Evolutionary conservation across 2,113 vertebrate genomes (phyloP).

Genomic region (Merops nubicus): DNA sequence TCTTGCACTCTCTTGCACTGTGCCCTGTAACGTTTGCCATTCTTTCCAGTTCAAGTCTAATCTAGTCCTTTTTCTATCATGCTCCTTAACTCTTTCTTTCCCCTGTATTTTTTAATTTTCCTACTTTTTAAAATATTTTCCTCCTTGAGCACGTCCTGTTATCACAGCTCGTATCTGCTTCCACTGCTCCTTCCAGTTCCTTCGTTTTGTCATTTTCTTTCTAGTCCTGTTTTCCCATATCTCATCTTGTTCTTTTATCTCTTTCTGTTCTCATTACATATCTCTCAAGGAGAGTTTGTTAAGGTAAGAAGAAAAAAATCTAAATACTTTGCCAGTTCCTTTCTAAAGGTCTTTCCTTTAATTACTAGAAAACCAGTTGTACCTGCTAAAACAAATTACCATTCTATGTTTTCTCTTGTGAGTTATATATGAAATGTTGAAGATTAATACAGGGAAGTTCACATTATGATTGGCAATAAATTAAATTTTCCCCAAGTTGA

Average conservation of each 20-base stretch:
- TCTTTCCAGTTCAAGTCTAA: background rate
- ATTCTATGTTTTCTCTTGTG: background rate
- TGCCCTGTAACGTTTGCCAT: background rate
- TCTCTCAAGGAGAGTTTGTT: background rate
- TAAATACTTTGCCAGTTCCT: background rate
- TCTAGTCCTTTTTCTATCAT: background rate
- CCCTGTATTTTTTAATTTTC: fast-evolving
- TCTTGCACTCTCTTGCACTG: background rate
- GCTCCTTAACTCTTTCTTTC: background rate
- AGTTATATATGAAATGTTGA: background rate
- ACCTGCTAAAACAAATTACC: background rate
- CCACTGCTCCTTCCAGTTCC: background rate
- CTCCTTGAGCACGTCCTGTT: background rate
- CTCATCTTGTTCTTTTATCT: background rate
- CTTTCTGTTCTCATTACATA: background rate
- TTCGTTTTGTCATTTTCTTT: background rate
- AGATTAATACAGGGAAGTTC: background rate
- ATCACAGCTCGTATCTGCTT: background rate
- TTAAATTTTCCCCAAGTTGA: background rate
- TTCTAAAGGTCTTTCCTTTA: background rate
- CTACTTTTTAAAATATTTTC: background rate
- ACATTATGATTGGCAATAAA: background rate
- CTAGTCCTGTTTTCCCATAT: background rate
- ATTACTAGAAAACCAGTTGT: background rate
- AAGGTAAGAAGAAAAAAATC: background rate